Percentiles rank a stretch among this genome's conserved stretches.
These are phyloP conservation scores for Melitaea cinxia DNA, from an alignment of 1,140 invertebrate species.

Conservation along the genomic window DNA sequence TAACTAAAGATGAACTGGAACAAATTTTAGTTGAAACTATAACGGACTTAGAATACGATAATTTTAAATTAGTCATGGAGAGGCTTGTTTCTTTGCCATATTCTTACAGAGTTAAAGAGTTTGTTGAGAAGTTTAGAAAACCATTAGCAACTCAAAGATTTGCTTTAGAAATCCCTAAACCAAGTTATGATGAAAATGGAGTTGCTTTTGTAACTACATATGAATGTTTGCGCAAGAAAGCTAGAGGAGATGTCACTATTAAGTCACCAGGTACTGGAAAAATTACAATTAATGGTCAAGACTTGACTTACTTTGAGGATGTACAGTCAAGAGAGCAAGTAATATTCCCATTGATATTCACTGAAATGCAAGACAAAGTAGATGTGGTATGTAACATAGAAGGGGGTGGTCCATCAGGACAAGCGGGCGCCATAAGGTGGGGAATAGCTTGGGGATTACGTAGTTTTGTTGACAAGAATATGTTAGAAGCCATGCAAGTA, in stretches of 20 bases:
- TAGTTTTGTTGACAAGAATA: constrained; percentile 90
- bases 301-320: constrained; percentile 88
- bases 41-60: constrained; percentile 87
- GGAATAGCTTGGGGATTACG: constrained; percentile 90
- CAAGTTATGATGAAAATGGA: constrained; percentile 86
- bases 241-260: constrained; percentile 86
- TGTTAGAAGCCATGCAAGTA: constrained; percentile 93
- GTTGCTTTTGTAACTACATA: constrained; percentile 86
- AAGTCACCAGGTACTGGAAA: constrained; percentile 90
- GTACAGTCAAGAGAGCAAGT: constrained; percentile 89
- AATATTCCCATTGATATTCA: constrained; percentile 93
- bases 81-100: constrained; percentile 88
- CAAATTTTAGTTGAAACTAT: constrained; percentile 87
- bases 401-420: constrained; percentile 87
- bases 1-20: constrained; percentile 86
- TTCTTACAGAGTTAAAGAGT: constrained; percentile 85
- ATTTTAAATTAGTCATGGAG: constrained; percentile 88
- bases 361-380: constrained; percentile 88
- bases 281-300: constrained; percentile 90
- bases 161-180: constrained; percentile 82
- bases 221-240: constrained; percentile 88
- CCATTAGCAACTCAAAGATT: constrained; percentile 81
- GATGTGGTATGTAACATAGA: constrained; percentile 91
- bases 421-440: constrained; percentile 93
- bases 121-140: constrained; percentile 87